A percentile compares a stretch with the other conserved stretches of the same genome.
Evolutionary conservation across 2,113 vertebrate species (phyloP).

Genomic region (Helogale parvula): DNA sequence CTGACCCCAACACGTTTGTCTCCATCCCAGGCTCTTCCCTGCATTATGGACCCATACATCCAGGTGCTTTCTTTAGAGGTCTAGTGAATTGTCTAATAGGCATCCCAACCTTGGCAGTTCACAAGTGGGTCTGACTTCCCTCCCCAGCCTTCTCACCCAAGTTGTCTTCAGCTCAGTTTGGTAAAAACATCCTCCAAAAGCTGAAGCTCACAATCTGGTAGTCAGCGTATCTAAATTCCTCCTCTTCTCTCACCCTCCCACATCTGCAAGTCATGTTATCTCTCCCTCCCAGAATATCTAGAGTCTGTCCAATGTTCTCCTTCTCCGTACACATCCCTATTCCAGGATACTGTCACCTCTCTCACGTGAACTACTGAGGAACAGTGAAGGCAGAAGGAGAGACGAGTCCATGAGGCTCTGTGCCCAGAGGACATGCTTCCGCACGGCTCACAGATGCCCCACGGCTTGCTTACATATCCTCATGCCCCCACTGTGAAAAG

Average conservation of each 20-base stretch:
- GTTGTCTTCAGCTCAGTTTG: neutral
- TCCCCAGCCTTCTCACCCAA: neutral
- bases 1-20: neutral
- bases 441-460: neutral
- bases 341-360: neutral
- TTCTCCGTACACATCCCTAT: neutral
- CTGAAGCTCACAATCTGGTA: slow-evolving; percentile 24
- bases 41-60: neutral
- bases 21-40: neutral
- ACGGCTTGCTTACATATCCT: neutral
- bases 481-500: neutral
- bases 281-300: slow-evolving; percentile 56
- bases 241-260: slow-evolving; percentile 60
- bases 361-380: neutral
- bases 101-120: neutral
- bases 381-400: neutral
- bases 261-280: slow-evolving; percentile 59
- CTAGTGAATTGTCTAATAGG: neutral
- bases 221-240: neutral
- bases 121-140: slow-evolving; percentile 17
- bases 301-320: slow-evolving; percentile 1
- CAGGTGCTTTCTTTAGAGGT: neutral
- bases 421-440: neutral
- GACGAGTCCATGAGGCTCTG: neutral
- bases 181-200: neutral